Evolutionary conservation across 2,888 invertebrate genomes (phyloP).

Genomic region (Azorinus chamasolen): DNA sequence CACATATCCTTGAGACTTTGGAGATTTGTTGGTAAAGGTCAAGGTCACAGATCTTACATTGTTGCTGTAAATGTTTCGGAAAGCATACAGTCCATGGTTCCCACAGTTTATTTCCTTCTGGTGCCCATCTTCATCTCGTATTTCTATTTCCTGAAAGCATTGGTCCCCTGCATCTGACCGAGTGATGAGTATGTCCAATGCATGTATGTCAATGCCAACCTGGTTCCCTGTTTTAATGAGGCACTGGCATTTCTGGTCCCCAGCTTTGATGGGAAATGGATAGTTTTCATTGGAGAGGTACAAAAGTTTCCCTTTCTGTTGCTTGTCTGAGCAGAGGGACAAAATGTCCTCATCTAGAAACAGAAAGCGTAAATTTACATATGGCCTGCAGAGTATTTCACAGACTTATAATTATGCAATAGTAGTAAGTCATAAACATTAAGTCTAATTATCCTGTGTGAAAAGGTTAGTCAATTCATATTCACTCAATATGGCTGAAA

Average conservation of each 20-base stretch:
- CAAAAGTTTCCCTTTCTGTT: slow-evolving; percentile 73
- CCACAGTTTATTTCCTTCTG: slow-evolving; percentile 74
- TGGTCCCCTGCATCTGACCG: slow-evolving; percentile 56
- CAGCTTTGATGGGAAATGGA: slow-evolving; percentile 68
- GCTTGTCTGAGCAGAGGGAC: slow-evolving; percentile 72
- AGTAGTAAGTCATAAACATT: no score
- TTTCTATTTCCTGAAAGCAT: slow-evolving; percentile 70
- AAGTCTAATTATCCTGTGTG: no score
- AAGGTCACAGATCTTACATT: slow-evolving; percentile 76
- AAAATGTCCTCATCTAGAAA: slow-evolving; percentile 73
- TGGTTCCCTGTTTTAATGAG: slow-evolving; percentile 70
- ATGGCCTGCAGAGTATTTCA: no score
- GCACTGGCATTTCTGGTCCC: slow-evolving; percentile 73
- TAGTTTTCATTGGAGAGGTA: slow-evolving; percentile 79
- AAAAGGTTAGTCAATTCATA: no score
- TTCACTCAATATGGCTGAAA: no score
- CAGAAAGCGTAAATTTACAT: no score
- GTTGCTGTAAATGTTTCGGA: slow-evolving; percentile 74
- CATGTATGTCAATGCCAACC: slow-evolving; percentile 75
- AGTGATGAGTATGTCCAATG: slow-evolving; percentile 72
- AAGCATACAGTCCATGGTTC: slow-evolving; percentile 77
- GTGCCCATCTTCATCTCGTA: slow-evolving; percentile 72
- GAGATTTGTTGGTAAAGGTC: slow-evolving; percentile 68
- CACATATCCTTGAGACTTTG: slow-evolving; percentile 74
- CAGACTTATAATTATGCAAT: no score